Evolutionary conservation across 2,888 invertebrate genomes (phyloP).

Genomic region (Ischnus inquisitorius): DNA sequence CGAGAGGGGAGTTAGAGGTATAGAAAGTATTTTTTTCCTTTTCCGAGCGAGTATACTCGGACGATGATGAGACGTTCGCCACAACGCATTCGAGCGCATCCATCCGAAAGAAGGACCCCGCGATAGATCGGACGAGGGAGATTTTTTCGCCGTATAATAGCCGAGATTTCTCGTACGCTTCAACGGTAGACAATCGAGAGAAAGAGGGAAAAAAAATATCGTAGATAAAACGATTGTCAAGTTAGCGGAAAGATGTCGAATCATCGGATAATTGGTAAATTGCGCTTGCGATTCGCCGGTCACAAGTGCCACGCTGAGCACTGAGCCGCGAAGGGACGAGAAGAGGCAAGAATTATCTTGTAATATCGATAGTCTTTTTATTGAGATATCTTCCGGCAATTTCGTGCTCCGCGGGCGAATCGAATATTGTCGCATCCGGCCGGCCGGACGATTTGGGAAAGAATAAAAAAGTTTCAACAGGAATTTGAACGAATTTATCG

Average conservation of each 20-base stretch:
- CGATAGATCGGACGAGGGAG: constrained; percentile 27
- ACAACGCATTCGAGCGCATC: constrained; percentile 17
- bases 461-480: too few species aligned
- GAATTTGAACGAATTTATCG: too few species aligned
- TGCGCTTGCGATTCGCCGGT: neutral
- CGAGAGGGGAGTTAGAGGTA: neutral
- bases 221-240: neutral
- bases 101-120: constrained; percentile 6
- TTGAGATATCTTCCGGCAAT: constrained; percentile 66
- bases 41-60: constrained; percentile 4
- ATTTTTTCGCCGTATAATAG: constrained; percentile 22
- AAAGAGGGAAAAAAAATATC: neutral
- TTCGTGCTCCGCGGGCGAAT: constrained; percentile 62
- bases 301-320: neutral
- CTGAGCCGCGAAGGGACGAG: too few species aligned
- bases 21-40: neutral
- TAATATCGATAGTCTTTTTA: constrained; percentile 69
- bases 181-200: constrained; percentile 14
- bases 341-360: constrained; percentile 7
- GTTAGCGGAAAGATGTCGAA: constrained; percentile 12
- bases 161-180: constrained; percentile 22
- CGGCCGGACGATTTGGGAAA: constrained; percentile 30
- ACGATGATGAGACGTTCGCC: constrained; percentile 32
- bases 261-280: constrained; percentile 40
- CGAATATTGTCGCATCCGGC: constrained; percentile 33